Evolutionary conservation across 2,888 invertebrate genomes (phyloP).

Genomic region (Xanthia togata): DNA sequence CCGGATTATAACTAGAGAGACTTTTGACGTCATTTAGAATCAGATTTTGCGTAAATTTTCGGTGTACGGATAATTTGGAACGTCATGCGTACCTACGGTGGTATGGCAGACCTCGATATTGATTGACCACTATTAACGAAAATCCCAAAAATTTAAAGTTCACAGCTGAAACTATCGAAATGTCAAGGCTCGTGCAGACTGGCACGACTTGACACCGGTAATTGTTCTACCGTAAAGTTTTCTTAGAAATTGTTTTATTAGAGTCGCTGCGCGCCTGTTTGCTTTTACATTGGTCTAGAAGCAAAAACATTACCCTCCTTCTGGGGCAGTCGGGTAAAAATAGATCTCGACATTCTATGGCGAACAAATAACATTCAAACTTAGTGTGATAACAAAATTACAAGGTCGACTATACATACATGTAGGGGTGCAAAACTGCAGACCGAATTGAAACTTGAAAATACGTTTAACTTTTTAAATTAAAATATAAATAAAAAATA

Average conservation of each 20-base stretch:
- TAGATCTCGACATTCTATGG: neutral
- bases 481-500: neutral
- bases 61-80: neutral
- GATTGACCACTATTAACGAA: neutral
- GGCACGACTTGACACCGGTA: no score
- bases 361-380: neutral
- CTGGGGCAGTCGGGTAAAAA: no score
- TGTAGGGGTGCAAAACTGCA: no score
- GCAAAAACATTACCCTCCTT: no score
- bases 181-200: no score
- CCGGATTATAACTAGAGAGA: constrained; percentile 51
- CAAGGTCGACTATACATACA: neutral
- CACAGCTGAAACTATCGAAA: neutral
- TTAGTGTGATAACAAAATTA: neutral
- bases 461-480: neutral
- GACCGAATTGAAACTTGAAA: neutral
- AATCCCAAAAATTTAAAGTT: neutral
- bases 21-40: constrained; percentile 36
- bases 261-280: no score
- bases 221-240: no score
- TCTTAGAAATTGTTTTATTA: no score
- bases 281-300: neutral
- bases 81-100: neutral
- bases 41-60: constrained; percentile 30
- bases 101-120: neutral